phyloP scores from a whole-genome alignment of 2,888 invertebrate genomes.

The Eudasyphora cyanicolor region DNA sequence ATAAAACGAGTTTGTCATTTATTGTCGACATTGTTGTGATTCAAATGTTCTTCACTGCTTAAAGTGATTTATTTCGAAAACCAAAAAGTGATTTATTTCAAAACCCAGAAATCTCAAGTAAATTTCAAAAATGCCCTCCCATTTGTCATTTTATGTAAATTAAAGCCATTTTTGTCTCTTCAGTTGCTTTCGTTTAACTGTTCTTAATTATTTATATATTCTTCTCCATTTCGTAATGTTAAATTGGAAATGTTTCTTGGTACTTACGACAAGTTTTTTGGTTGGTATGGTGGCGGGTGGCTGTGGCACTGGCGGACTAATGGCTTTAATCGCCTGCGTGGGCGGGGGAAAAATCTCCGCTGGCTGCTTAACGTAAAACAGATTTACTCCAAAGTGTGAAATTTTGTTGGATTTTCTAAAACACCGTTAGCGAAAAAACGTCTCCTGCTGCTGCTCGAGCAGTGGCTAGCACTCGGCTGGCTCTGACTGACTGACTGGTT shows the following conservation, averaged over 20 bases:
- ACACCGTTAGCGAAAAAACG: slow-evolving; percentile 74
- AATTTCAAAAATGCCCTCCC: too few relatives aligned
- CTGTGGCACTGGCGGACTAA: slow-evolving; percentile 78
- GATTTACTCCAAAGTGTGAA: slow-evolving; percentile 81
- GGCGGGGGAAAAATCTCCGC: slow-evolving; percentile 79
- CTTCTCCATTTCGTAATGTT: slow-evolving; percentile 11
- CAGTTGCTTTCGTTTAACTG: slow-evolving; percentile 10
- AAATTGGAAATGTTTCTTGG: not conserved
- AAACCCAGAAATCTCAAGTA: too few relatives aligned
- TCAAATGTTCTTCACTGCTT: too few relatives aligned
- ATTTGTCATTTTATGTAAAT: slow-evolving; percentile 7
- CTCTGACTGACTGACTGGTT: not conserved
- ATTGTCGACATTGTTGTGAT: too few relatives aligned
- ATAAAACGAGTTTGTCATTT: too few relatives aligned
- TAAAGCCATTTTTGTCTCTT: not conserved
- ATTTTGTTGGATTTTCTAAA: slow-evolving; percentile 79
- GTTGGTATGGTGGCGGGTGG: slow-evolving; percentile 78
- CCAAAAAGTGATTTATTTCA: too few relatives aligned
- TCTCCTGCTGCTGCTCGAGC: slow-evolving; percentile 44
- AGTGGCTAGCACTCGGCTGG: slow-evolving; percentile 26
- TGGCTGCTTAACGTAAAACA: slow-evolving; percentile 80
- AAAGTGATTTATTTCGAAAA: too few relatives aligned
- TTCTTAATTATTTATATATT: slow-evolving; percentile 41
- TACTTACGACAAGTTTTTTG: slow-evolving; percentile 80
- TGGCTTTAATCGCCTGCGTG: slow-evolving; percentile 80